phyloP scores from a whole-genome alignment of 2,888 invertebrate genomes.

The Drymonia ruficornis region DNA sequence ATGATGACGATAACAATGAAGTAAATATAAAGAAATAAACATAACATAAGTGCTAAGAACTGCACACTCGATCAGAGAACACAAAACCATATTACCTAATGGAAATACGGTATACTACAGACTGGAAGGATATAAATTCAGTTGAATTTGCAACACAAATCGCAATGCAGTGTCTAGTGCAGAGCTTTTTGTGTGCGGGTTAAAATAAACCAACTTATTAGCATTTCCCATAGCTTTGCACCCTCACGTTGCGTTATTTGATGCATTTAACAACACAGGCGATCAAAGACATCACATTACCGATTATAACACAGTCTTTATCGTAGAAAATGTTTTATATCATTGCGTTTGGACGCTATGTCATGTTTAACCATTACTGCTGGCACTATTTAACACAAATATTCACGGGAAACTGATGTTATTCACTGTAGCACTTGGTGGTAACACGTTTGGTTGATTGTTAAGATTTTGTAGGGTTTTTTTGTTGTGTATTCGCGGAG shows the following conservation, averaged over 20 bases:
- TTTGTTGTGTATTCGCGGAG: constrained; percentile 58
- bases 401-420: constrained; percentile 13
- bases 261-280: constrained; percentile 33
- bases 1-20: background rate
- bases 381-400: constrained; percentile 16
- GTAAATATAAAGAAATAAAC: constrained; percentile 9
- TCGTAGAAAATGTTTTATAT: constrained; percentile 78
- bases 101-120: constrained; percentile 20
- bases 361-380: constrained; percentile 45
- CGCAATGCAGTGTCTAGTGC: constrained; percentile 83
- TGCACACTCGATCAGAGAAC: background rate
- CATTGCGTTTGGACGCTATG: constrained; percentile 66
- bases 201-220: constrained; percentile 79
- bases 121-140: constrained; percentile 46
- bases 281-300: constrained; percentile 67
- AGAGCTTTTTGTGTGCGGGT: constrained; percentile 81
- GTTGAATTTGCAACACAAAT: constrained; percentile 82
- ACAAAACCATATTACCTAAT: background rate
- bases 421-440: constrained; percentile 49
- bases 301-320: constrained; percentile 74
- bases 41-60: background rate
- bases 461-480: constrained; percentile 63
- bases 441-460: constrained; percentile 47
- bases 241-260: constrained; percentile 55
- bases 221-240: constrained; percentile 75